phyloP scores from a whole-genome alignment of 2,113 vertebrate genomes.

The Garra rufa region DNA sequence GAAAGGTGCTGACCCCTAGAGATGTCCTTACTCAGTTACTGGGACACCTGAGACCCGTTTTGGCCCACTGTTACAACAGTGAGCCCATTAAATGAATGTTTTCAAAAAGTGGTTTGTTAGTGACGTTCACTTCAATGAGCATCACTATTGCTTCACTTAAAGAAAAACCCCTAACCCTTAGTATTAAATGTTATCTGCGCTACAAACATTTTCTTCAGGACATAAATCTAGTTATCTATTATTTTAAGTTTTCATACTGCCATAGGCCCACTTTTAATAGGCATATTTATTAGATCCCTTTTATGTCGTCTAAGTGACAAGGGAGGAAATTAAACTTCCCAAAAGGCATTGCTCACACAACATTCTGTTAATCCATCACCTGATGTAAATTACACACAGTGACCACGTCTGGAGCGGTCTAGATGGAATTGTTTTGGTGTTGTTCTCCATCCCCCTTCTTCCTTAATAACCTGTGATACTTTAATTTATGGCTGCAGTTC shows the following conservation, averaged over 20 bases:
- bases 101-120: background rate
- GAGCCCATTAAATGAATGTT: slow-evolving; percentile 3
- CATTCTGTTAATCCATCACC: slow-evolving; percentile 75
- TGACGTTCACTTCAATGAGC: background rate
- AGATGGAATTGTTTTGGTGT: slow-evolving; percentile 63
- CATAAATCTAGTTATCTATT: too few species aligned
- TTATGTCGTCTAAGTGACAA: slow-evolving; percentile 71
- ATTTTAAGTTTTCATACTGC: too few species aligned
- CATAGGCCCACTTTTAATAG: slow-evolving; percentile 59
- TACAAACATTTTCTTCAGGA: too few species aligned
- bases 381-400: slow-evolving; percentile 72
- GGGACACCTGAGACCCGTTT: slow-evolving; percentile 12
- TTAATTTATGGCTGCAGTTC: slow-evolving; percentile 86
- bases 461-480: slow-evolving; percentile 73
- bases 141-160: too few species aligned
- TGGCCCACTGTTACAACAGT: background rate
- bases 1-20: slow-evolving; percentile 33
- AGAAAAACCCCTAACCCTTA: too few species aligned
- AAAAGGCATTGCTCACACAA: slow-evolving; percentile 65
- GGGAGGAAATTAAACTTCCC: slow-evolving; percentile 80
- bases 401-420: slow-evolving; percentile 68
- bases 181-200: too few species aligned
- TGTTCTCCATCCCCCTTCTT: slow-evolving; percentile 45
- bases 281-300: slow-evolving; percentile 74
- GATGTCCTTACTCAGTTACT: slow-evolving; percentile 28